Conservation (phyloP, 2,888 invertebrate species). For the Drosophila meridionalis region DNA sequence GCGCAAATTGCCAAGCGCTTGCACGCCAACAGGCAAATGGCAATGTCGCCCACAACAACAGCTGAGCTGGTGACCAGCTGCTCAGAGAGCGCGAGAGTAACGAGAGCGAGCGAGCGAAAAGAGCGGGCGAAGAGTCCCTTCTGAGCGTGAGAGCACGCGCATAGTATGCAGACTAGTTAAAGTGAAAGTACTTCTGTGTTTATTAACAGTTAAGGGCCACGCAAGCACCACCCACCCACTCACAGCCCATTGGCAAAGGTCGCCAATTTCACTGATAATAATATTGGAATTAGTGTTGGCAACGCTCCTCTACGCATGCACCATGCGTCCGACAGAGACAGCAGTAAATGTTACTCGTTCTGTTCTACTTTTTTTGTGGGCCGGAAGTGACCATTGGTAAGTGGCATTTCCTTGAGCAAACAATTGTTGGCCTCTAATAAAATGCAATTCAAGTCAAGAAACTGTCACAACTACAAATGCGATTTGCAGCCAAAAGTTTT, state of each 20-base stretch:
- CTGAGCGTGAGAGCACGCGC: constrained; percentile 52
- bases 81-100: constrained; percentile 33
- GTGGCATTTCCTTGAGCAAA: constrained; percentile 55
- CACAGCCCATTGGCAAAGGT: constrained; percentile 59
- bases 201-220: constrained; percentile 60
- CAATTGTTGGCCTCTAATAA: constrained; percentile 35
- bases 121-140: neutral
- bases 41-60: constrained; percentile 69
- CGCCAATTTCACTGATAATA: constrained; percentile 77
- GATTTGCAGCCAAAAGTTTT: neutral
- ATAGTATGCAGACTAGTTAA: constrained; percentile 38
- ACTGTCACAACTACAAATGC: neutral
- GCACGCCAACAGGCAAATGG: constrained; percentile 71
- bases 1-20: constrained; percentile 71
- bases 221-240: constrained; percentile 11
- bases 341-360: constrained; percentile 9
- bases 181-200: constrained; percentile 74
- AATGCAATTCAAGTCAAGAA: constrained; percentile 13
- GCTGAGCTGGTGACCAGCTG: constrained; percentile 63
- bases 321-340: constrained; percentile 25
- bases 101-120: constrained; percentile 20
- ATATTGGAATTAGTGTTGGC: constrained; percentile 57
- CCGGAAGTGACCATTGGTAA: constrained; percentile 64
- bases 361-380: constrained; percentile 8
- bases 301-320: constrained; percentile 45